phyloP scores from a whole-genome alignment of 1,140 invertebrate species.

The Stratiolaelaps scimitus region DNA sequence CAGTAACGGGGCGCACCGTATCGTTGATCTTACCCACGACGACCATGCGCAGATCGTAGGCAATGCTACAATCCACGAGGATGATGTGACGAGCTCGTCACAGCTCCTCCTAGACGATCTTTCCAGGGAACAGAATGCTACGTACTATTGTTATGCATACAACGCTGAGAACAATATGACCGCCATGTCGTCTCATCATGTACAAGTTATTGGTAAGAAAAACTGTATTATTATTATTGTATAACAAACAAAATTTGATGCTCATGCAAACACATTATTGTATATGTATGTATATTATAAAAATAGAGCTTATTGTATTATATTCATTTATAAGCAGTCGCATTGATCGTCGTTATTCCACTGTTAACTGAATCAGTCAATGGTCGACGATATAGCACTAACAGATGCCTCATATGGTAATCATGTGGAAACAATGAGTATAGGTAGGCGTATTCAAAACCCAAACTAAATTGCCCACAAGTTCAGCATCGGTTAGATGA shows the following conservation, averaged over 20 bases:
- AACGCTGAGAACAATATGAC: constrained; percentile 33
- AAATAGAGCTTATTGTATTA: no score
- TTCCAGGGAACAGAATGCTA: constrained; percentile 33
- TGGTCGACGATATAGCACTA: no score
- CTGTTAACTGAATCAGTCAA: no score
- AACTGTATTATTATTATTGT: constrained; percentile 10
- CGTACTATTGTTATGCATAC: constrained; percentile 33
- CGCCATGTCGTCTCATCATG: constrained; percentile 31
- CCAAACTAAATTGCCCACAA: no score
- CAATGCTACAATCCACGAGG: constrained; percentile 27
- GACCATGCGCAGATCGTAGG: constrained; percentile 5
- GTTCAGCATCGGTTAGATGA: no score
- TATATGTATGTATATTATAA: constrained; percentile 9
- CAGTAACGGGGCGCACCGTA: neutral
- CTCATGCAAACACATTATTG: neutral
- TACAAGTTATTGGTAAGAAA: constrained; percentile 35
- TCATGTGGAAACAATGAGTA: no score
- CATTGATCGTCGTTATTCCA: no score
- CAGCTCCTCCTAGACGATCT: constrained; percentile 32
- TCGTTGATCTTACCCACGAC: constrained; percentile 9
- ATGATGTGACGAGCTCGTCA: constrained; percentile 28
- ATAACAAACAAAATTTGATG: no score
- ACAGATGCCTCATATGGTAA: no score
- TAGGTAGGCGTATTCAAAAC: no score
- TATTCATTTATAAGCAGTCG: no score